Base-by-base conservation (phyloP, 1,140 invertebrate genomes). In the Bursaphelenchus mucronatus region DNA sequence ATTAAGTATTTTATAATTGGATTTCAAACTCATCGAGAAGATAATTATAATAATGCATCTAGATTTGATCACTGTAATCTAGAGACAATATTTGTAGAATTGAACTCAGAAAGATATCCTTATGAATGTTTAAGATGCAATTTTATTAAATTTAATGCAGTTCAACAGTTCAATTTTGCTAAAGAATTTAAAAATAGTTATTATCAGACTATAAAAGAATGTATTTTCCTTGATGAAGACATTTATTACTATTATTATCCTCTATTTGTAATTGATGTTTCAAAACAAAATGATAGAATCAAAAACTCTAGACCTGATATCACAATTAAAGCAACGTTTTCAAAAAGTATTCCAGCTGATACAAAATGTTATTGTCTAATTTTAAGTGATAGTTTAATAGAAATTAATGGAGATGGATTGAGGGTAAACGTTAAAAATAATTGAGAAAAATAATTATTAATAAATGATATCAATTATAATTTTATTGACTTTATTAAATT, bases 251-350 rank as follows among this genome's bases (percentile, higher is more conserved):
- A 68, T 44, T 69, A 69, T 40, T 69, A 69, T 61, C 67, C 67
- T 0, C 39, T 69, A 3, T 69, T 69, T 44, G 67, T 68, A 55
- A 49, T 69, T n/a, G n/a, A n/a, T n/a, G n/a, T n/a, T n/a, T n/a
- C n/a, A n/a, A n/a, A n/a, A n/a, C n/a, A n/a, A n/a, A 70, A 69
- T 68, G 67, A 69, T 49, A 59, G 65, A 68, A 69, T 70, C 13
- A 69, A 71, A 9, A 49, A 51, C 30, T 54, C 47, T 1, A 39
- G 67, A 63, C 67, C 67, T 44, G 67, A 69, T 69, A 46, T 69
- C n/a, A n/a, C n/a, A n/a, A n/a, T n/a, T n/a, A n/a, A n/a, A n/a
- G n/a, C n/a, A n/a, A n/a, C n/a, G n/a, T n/a, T n/a, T n/a, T n/a
- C n/a, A n/a, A n/a, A n/a, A n/a, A n/a, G n/a, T n/a, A n/a, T n/a